Evolutionary conservation across 2,888 invertebrate genomes (phyloP).

Genomic region (Eupithecia insigniata): DNA sequence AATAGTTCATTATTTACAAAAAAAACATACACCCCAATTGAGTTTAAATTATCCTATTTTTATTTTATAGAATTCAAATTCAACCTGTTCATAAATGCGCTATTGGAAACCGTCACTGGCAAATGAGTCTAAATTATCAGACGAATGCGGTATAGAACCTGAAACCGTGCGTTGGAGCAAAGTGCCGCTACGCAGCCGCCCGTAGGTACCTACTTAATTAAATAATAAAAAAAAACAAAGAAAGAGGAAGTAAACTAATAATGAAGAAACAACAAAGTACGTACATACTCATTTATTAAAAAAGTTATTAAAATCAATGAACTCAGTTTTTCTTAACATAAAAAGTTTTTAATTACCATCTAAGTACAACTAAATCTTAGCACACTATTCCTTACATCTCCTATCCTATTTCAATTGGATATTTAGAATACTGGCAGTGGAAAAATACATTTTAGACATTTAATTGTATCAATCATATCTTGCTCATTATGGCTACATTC

Average conservation of each 20-base stretch:
- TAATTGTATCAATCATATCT: conserved; percentile 49
- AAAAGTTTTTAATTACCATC: conserved; percentile 49
- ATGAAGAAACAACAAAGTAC: conserved; percentile 13
- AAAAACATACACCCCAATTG: too few species aligned
- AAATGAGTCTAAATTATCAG: too few species aligned
- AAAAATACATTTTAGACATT: conserved; percentile 75
- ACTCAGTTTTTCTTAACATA: conserved; percentile 68
- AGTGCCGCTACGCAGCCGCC: too few species aligned
- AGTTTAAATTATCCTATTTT: too few species aligned
- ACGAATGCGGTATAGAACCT: too few species aligned
- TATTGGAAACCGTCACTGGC: too few species aligned
- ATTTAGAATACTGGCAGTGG: conserved; percentile 84
- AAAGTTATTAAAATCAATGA: conserved; percentile 83
- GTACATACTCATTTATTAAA: conserved; percentile 71
- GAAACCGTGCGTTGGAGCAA: too few species aligned
- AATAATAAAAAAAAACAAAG: not conserved
- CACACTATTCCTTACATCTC: conserved; percentile 51
- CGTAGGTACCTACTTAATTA: too few species aligned
- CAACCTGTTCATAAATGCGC: too few species aligned
- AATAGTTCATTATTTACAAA: too few species aligned
- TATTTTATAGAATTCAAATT: too few species aligned
- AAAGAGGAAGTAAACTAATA: conserved; percentile 35
- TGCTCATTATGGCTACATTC: conserved; percentile 51
- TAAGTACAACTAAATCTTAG: conserved; percentile 56
- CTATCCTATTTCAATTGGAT: conserved; percentile 61